Conservation (phyloP, 2,113 vertebrate genomes). For the Rissa tridactyla region DNA sequence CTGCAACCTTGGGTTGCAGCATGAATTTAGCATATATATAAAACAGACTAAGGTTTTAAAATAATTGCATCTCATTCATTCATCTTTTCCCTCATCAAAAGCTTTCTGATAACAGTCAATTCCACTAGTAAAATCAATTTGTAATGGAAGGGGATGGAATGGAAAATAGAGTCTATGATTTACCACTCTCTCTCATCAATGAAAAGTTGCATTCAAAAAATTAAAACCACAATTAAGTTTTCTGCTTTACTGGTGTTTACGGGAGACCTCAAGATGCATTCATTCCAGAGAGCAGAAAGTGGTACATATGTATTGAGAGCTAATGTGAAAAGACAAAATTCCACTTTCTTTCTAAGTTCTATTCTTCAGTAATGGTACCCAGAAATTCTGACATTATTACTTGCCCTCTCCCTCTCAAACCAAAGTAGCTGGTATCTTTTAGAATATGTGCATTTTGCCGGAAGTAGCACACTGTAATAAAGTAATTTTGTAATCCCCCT, state of each 20-base stretch:
- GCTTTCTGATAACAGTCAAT: not conserved
- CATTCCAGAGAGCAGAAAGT: not conserved
- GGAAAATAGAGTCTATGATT: not conserved
- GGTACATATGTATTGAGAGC: not conserved
- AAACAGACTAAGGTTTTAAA: not conserved
- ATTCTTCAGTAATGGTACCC: not conserved
- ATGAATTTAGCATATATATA: not conserved
- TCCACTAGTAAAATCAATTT: not conserved
- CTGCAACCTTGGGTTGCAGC: not conserved
- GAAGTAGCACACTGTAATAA: not conserved
- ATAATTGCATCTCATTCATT: not conserved
- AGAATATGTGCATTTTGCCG: not conserved
- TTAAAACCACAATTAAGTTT: not conserved
- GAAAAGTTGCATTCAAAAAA: not conserved
- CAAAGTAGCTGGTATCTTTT: not conserved
- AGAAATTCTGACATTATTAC: not conserved
- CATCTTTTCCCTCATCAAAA: not conserved
- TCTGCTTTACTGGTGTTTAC: not conserved
- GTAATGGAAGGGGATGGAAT: not conserved
- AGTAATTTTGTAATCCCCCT: not conserved
- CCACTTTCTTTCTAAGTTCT: not conserved
- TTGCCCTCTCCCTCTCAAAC: not conserved
- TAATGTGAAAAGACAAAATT: not conserved
- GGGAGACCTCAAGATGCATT: not conserved
- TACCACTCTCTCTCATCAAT: not conserved